A percentile compares a stretch with the other conserved stretches of the same genome.
Evolutionary conservation across 2,113 vertebrate genomes (phyloP).

Genomic region (Microtus ochrogaster): DNA sequence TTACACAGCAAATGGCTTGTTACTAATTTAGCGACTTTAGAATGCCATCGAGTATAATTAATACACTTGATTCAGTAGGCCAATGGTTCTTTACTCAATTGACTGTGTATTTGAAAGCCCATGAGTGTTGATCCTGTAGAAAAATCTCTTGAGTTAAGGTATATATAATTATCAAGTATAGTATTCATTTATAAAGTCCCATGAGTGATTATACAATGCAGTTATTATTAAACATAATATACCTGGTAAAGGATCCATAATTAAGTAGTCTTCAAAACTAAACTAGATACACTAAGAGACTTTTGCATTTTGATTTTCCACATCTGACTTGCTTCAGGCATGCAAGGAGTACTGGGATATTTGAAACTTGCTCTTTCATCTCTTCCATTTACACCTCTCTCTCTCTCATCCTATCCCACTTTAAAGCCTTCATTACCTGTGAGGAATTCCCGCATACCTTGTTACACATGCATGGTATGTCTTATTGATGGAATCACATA

Average conservation of each 20-base stretch:
- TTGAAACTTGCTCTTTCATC: neutral
- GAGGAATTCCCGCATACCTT: neutral
- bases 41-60: constrained; percentile 34
- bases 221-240: neutral
- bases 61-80: neutral
- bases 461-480: neutral
- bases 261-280: neutral
- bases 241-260: neutral
- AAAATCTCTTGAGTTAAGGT: neutral
- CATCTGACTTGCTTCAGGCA: neutral
- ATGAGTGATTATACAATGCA: neutral
- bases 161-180: neutral
- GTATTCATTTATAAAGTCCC: neutral
- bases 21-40: constrained; percentile 21
- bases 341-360: neutral
- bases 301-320: neutral
- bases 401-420: neutral
- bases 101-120: neutral
- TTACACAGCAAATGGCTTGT: constrained; percentile 2
- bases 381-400: rapidly evolving
- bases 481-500: no score
- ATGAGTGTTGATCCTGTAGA: no score
- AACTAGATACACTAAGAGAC: neutral
- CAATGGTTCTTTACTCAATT: neutral
- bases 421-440: neutral